These are phyloP conservation scores for Dascyllus trimaculatus DNA, from an alignment of 2,113 vertebrate species.

Conservation along the genomic window DNA sequence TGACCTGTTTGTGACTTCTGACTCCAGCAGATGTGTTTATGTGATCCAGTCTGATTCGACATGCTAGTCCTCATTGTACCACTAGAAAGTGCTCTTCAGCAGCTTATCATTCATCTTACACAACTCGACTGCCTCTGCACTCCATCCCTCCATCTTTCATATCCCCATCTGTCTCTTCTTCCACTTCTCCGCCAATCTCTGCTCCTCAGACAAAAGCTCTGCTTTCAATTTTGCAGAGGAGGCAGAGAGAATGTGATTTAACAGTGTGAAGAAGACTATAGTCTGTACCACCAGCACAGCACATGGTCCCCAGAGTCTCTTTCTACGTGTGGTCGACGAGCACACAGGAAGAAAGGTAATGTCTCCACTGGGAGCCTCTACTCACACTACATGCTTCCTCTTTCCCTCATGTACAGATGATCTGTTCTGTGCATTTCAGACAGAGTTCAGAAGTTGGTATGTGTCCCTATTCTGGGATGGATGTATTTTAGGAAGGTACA, in stretches of 20 bases:
- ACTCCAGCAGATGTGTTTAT: neutral
- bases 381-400: slow-evolving; percentile 6
- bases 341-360: slow-evolving; percentile 54
- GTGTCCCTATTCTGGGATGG: neutral
- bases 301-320: slow-evolving; percentile 2
- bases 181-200: slow-evolving; percentile 20
- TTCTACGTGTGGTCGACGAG: slow-evolving; percentile 38
- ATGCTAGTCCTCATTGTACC: slow-evolving; percentile 80
- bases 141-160: slow-evolving; percentile 15
- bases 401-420: neutral
- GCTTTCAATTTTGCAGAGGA: slow-evolving; percentile 74
- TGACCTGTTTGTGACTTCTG: too few relatives aligned
- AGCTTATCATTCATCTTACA: slow-evolving; percentile 79
- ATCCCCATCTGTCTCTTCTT: slow-evolving; percentile 39
- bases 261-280: slow-evolving; percentile 31
- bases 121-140: neutral
- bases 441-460: neutral
- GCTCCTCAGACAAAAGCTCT: slow-evolving; percentile 59
- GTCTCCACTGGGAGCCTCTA: slow-evolving; percentile 41
- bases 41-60: neutral
- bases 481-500: too few relatives aligned
- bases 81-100: slow-evolving; percentile 91
- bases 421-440: slow-evolving; percentile 8
- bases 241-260: slow-evolving; percentile 77
- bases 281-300: slow-evolving; percentile 50